Base-by-base conservation (phyloP, 37 sponge, comb jelly and placozoan genomes). In the Tethya wilhelma region DNA sequence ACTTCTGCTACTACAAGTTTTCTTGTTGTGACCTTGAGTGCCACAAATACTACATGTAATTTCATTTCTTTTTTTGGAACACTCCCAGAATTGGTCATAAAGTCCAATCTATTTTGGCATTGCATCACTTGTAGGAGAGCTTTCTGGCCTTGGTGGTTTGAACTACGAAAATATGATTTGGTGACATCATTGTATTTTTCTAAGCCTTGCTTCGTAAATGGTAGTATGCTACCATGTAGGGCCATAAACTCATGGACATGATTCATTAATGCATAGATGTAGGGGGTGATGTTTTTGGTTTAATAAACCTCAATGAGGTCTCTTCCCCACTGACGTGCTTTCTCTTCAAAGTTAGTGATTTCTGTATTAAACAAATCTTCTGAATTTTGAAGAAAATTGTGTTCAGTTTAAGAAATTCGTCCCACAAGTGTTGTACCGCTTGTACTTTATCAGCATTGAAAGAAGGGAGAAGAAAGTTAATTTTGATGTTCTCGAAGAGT, bases 71-170 rank as follows among this genome's bases (percentile, higher is more conserved):
- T 43, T 28, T 9, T 45, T 41, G 64, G 1, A 23, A 12, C 12
- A 26, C 22, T 1, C 9, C 64, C 44, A 7, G 31, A 39, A 33
- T 76, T 45, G 2, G n/a, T 28, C 22, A 76, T 42, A 60, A 31
- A 37, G 29, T 76, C 77, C 12, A 76, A 2, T 37, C 63, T 9
- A 32, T 76, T 76, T 43, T 32, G n/a, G 19, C 60, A 60, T 44
- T 76, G 28, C 41, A 76, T 58, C 22, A 76, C 22, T 45, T 76
- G 77, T 31, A 25, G 59, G 11, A 76, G 44, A 14, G 78, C 78
- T 31, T 77, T 22, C 33, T 30, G 25, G 1, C 33, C 29, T 3
- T 28, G 70, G 29, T 69, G 70, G 42, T 17, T 28, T 2, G 70
- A 29, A 2, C 44, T 44, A 7, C 70, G 4, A 12, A 69, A 69